Evolutionary conservation across 37 sponge, comb jelly and placozoan genomes (phyloP), one percentile per base, ranked within the genome.

Genomic region (Cladorhizidae sp.): DNA sequence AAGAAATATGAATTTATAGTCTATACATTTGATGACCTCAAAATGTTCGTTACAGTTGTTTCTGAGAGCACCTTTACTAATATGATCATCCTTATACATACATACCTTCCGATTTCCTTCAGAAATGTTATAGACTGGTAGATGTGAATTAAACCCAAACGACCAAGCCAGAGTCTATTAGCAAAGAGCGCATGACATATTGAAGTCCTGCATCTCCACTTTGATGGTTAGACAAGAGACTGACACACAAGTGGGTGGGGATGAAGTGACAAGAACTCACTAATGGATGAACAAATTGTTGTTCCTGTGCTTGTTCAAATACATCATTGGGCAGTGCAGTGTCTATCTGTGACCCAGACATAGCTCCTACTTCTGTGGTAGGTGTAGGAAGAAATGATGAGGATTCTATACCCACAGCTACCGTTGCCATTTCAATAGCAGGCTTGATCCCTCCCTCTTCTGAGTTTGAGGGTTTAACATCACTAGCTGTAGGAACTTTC

Each of bases 101-200:
- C 28, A 59, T 59, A 91, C 95, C 83, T 84, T 95, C 72, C 87
- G 74, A 41, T 82, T 80, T 49, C 67, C 87, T 26, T 76, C 62
- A 21, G 95, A 91, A 11, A 95, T 61, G 65, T 95, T 95, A 83
- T 86, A 87, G 17, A 95, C 93, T 23, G 95, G 90, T 14, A 95
- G 71, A 22, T 75, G 45, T 15, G 71, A 42, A 62, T 92, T 95
- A 49, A 86, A 83, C 1, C 95, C 93, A 88, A 89, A 95, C 0
- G 73, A 85, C 95, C 95, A 95, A 1, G 64, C 35, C 23, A 92
- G 67, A n/a, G 80, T 74, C 95, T 95, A 71, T 6, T n/a, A n/a
- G n/a, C n/a, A n/a, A n/a, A n/a, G n/a, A n/a, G n/a, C n/a, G n/a
- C n/a, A n/a, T n/a, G n/a, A n/a, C n/a, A n/a, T n/a, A n/a, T n/a